Evolutionary conservation across 2,888 invertebrate genomes (phyloP).

Genomic region (Isoperla grammatica): DNA sequence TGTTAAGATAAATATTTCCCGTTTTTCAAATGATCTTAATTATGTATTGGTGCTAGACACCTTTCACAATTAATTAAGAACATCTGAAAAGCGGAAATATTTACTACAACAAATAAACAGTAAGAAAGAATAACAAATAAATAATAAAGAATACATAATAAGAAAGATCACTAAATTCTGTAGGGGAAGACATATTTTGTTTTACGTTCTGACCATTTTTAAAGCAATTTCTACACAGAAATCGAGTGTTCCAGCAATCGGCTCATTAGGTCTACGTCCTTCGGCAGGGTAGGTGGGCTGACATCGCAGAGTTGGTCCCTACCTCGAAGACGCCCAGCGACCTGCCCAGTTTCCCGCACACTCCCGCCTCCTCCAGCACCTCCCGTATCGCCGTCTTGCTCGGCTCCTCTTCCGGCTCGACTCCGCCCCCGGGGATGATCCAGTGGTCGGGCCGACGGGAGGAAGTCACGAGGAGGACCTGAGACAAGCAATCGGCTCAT

Average conservation of each 20-base stretch:
- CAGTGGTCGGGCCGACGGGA: conserved; percentile 86
- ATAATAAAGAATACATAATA: too few species aligned
- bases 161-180: too few species aligned
- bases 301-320: conserved; percentile 32
- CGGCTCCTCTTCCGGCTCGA: conserved; percentile 89
- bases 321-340: conserved; percentile 95
- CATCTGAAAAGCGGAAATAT: too few species aligned
- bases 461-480: conserved; percentile 91
- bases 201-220: not conserved
- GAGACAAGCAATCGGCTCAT: conserved; percentile 14
- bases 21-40: too few species aligned
- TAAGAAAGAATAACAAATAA: too few species aligned
- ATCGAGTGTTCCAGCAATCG: too few species aligned
- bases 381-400: conserved; percentile 89
- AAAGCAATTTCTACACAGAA: too few species aligned
- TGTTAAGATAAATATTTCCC: too few species aligned
- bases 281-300: not conserved
- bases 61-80: too few species aligned
- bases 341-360: conserved; percentile 80
- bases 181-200: not conserved
- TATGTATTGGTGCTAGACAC: too few species aligned
- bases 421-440: conserved; percentile 97
- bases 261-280: too few species aligned
- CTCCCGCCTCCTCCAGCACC: conserved; percentile 94
- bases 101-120: too few species aligned